Evolutionary conservation across 2,888 invertebrate species (phyloP), one percentile per base, ranked within the genome.

Genomic region (Dryobota labecula): DNA sequence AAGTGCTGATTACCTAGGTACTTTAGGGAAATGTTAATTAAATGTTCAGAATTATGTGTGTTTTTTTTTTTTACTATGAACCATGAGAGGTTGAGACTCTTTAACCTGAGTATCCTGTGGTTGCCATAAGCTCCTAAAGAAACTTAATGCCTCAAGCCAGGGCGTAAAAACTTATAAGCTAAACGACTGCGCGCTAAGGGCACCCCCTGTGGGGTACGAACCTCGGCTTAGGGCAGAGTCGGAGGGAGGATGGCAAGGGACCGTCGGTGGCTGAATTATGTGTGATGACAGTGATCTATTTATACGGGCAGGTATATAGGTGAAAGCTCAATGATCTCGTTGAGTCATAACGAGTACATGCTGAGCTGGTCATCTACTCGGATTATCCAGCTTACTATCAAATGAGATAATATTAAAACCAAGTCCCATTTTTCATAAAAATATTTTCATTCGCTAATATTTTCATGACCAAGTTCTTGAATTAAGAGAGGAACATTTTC

Each of bases 381-480:
- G 30, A 51, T 49, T 82, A 82, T 73, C 67, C 47, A 41, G 33
- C 56, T 24, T 54, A 36, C 30, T 49, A 78, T 82, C 66, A 64
- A 54, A 66, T 62, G 72, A 54, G 73, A 75, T 62, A 67, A 80
- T 67, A 67, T 76, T 76, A 70, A 73, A 80, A 63, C 43, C 18
- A 57, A 67, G 51, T 67, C 36, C 20, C 45, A 67, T 36, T 57
- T 68, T 54, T 65, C 76, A 70, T 67, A 49, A 61, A 62, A 68
- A 69, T 53, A 61, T 61, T 57, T 64, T 56, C 51, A 38, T 67
- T 47, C 18, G 38, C 64, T 64, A 60, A 74, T 69, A 70, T 70
- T 73, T 57, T 76, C 68, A 43, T 83, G 72, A 63, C 76, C 73
- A 68, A 79, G 70, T 68, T 84, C 63, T 80, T 77, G 66, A 75